A percentile compares a stretch with the other conserved stretches of the same genome.
Evolutionary conservation across 2,888 invertebrate genomes (phyloP).

Genomic region (Epistrophe grossulariae): DNA sequence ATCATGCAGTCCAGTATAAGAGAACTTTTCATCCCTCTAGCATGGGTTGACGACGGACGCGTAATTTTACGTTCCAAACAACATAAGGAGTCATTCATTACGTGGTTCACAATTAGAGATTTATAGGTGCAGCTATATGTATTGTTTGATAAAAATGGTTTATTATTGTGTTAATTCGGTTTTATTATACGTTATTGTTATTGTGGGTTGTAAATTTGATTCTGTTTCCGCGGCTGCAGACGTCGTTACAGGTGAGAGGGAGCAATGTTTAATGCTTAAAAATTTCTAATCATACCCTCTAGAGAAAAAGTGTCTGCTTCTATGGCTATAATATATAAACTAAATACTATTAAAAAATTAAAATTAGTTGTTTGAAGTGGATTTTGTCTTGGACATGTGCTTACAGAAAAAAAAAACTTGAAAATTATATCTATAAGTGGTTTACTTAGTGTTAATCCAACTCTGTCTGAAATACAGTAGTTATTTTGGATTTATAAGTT

Average conservation of each 20-base stretch:
- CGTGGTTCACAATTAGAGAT: slow-evolving; percentile 42
- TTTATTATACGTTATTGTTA: slow-evolving; percentile 61
- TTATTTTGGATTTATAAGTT: slow-evolving; percentile 9
- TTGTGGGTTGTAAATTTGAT: slow-evolving; percentile 63
- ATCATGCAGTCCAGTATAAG: slow-evolving; percentile 29
- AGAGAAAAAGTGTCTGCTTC: not conserved
- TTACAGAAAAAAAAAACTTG: not conserved
- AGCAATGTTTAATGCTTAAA: not conserved
- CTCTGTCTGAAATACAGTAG: slow-evolving; percentile 35
- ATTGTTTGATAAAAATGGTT: slow-evolving; percentile 65
- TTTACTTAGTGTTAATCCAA: not conserved
- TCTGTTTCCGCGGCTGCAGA: slow-evolving; percentile 33
- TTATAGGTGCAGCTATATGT: slow-evolving; percentile 42
- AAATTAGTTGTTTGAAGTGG: not conserved
- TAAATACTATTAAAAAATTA: not conserved
- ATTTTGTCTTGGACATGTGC: not conserved
- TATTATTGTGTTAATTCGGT: slow-evolving; percentile 57
- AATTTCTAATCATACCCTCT: not conserved
- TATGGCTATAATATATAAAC: not conserved
- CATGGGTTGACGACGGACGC: slow-evolving; percentile 63
- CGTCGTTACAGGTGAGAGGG: slow-evolving; percentile 56
- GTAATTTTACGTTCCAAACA: slow-evolving; percentile 45
- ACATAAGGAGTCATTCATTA: slow-evolving; percentile 40
- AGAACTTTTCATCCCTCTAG: slow-evolving; percentile 57
- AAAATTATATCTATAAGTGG: slow-evolving; percentile 10